Base-by-base conservation (phyloP, 2,797 vertebrate species). In the Thaleichthys pacificus region DNA sequence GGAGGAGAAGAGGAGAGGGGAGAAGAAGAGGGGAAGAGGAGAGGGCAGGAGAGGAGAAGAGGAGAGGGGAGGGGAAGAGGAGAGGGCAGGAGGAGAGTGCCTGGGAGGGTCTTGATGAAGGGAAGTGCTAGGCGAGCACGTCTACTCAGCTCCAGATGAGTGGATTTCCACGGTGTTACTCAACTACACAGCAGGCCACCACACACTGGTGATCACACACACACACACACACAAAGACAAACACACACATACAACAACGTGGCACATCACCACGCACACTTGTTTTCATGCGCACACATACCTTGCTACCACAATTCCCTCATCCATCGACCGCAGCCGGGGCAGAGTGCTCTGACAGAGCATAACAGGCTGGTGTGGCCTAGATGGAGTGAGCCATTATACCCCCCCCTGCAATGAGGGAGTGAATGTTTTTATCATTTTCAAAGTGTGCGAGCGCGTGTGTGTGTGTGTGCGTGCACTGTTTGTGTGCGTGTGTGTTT, bases 61-160 rank as follows among this genome's bases (percentile, higher is more conserved):
- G 32, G 32, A 35, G 32, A 7, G 5, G 5, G 32, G 5, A 4
- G 5, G 32, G 5, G 32, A 4, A 35, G 5, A 35, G 32, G 32
- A 8, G 32, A 8, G 32, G 32, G 32, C 8, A 35, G 32, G 32
- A 2, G 8, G 32, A 35, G 81, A 79, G 69, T 77, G 77, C 30
- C 69, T n/a, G 42, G 73, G 64, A 72, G 76, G 72, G 74, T 47
- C 63, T 71, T 88, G 84, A 91, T 89, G 80, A 89, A 87, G 81
- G 78, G 80, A 69, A 83, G 75, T 57, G 85, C 86, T 82, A 80
- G 86, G 77, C 68, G 17, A 47, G 85, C 87, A 89, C 86, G 82
- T 84, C 77, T 42, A 62, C 63, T 70, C 72, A 77, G 78, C 61
- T 88, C 86, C 85, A 82, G 80, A 81, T 77, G 78, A 86, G 81